Conservation (phyloP, 1,140 invertebrate species). For the Tetramorium alpestre region DNA sequence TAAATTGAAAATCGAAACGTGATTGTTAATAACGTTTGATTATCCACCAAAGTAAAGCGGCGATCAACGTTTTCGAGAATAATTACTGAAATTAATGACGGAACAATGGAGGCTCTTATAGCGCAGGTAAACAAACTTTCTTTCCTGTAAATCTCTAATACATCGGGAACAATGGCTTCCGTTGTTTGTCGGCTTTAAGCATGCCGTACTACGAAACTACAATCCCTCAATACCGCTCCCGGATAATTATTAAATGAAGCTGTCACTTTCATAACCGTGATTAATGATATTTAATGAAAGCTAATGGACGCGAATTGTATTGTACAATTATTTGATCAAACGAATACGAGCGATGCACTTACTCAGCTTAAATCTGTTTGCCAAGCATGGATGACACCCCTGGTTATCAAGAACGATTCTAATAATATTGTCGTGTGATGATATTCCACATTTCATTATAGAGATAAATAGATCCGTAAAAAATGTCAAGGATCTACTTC, state of each 20-base stretch:
- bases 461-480: background rate
- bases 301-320: slow-evolving; percentile 57
- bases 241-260: slow-evolving; percentile 59
- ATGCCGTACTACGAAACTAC: slow-evolving; percentile 36
- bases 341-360: slow-evolving; percentile 46
- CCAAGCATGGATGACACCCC: slow-evolving; percentile 24
- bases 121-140: slow-evolving; percentile 41
- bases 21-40: slow-evolving; percentile 26
- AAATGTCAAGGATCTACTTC: background rate
- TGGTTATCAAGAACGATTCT: slow-evolving; percentile 12
- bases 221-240: slow-evolving; percentile 32
- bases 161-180: slow-evolving; percentile 39
- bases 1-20: background rate
- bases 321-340: slow-evolving; percentile 53
- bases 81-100: slow-evolving; percentile 48
- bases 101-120: slow-evolving; percentile 32
- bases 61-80: slow-evolving; percentile 46
- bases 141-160: slow-evolving; percentile 53
- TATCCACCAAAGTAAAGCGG: background rate
- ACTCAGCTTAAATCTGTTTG: slow-evolving; percentile 46
- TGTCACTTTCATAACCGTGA: slow-evolving; percentile 58
- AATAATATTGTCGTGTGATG: background rate
- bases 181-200: slow-evolving; percentile 47
- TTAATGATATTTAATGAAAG: slow-evolving; percentile 58
- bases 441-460: slow-evolving; percentile 14